Base-by-base conservation (phyloP, 1,140 invertebrate species). In the Trinorchestia longiramus region DNA sequence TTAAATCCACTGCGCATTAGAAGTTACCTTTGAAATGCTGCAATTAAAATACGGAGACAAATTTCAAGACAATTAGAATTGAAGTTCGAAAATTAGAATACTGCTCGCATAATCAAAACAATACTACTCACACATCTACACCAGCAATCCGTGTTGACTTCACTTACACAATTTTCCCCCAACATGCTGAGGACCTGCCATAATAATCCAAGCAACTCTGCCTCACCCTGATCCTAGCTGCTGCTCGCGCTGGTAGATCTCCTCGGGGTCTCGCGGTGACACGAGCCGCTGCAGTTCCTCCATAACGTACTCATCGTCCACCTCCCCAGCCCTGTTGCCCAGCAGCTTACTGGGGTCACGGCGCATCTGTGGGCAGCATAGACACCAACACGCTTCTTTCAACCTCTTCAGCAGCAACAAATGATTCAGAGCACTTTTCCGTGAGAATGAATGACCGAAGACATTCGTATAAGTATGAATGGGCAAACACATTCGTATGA, bases 211-310 rank as follows among this genome's bases (percentile, higher is more conserved):
- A 17, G 88, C 15, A 15, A 8, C 88, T 19, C 11, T 15, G 43
- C 4, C 88, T 42, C 11, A 97, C 97, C 98, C 98, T 87, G 98
- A 98, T 40, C 99, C 99, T 96, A 99, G 98, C 97, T 99, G 99
- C 97, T 98, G 98, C 96, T 98, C 98, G 97, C 98, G 98, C 94
- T 98, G 98, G 97, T 99, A 99, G 96, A 99, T 98, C 57, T 98
- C 97, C 96, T 98, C 98, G 0, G 98, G 98, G 97, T 99, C 98
- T 87, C 98, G 98, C 1, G 97, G 97, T 97, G 98, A 98, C 96
- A 98, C 99, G 97, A 99, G 98, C 97, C 98, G 97, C 97, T 98
- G 97, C 97, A 99, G 98, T 97, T 99, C 98, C 77, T 98, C 98
- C 97, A 99, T 98, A 40, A 99, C 98, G 97, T 99, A 98, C 96